These are phyloP conservation scores for Drosophila kepulauana DNA, from an alignment of 1,140 invertebrate species.

Conservation along the genomic window DNA sequence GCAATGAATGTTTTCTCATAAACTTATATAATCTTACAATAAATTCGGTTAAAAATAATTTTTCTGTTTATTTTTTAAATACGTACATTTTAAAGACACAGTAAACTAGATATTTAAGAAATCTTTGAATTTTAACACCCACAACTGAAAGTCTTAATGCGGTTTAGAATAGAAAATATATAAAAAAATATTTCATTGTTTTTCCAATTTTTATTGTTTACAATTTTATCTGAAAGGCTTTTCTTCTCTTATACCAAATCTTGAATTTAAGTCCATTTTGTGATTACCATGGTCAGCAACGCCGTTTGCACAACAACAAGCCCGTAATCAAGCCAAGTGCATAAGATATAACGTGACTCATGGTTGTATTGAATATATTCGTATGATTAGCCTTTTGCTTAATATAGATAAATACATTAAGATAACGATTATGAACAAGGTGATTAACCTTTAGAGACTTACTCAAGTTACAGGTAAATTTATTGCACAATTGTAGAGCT, in stretches of 20 bases:
- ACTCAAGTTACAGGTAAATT: slow-evolving; percentile 9
- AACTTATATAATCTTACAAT: too few species aligned
- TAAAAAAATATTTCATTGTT: too few species aligned
- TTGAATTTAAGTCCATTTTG: not conserved
- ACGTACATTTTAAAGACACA: too few species aligned
- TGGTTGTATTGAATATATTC: not conserved
- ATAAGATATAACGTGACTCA: slow-evolving; percentile 64
- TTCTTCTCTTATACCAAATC: not conserved
- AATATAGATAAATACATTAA: not conserved
- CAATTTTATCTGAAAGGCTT: not conserved
- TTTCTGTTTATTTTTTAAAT: too few species aligned
- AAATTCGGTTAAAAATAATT: too few species aligned
- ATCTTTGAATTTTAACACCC: too few species aligned
- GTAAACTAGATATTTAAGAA: too few species aligned
- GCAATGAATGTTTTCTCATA: too few species aligned
- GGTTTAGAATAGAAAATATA: too few species aligned
- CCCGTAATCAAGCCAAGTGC: slow-evolving; percentile 60
- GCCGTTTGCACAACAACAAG: slow-evolving; percentile 52
- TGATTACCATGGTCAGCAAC: slow-evolving; percentile 6
- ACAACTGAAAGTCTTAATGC: not conserved
- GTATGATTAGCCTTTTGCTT: not conserved
- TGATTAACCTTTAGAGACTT: slow-evolving; percentile 3
- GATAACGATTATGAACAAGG: not conserved
- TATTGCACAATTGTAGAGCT: slow-evolving; percentile 5
- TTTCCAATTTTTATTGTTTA: too few species aligned